Evolutionary conservation across 1,140 invertebrate genomes (phyloP), one percentile per base, ranked within the genome.

Genomic region (Drosophila auraria): DNA sequence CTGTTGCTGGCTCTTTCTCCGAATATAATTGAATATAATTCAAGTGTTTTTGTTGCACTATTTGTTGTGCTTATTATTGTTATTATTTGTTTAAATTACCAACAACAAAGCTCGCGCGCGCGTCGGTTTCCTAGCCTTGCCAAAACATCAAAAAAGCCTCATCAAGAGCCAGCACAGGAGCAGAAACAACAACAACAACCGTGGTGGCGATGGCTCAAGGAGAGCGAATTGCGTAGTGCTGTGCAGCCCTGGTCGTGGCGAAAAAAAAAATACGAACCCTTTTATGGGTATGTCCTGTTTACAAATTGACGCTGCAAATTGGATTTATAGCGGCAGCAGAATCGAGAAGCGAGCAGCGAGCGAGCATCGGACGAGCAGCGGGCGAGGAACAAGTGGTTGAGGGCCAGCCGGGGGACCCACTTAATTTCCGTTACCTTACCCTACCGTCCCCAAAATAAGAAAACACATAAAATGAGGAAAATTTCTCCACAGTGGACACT

Each of bases 31-130:
- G 84, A 89, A 89, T 89, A 83, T 66, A 89, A 89, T 84, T 89
- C 84, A 82, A 89, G 84, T 89, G 84, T 89, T 89, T 89, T 89
- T 78, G 81, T 76, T 89, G 86, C 81, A 81, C 73, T 86, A 86
- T 89, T 84, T 80, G 83, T 83, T 83, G 80, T 78, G 61, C 72
- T 83, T 83, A 81, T 89, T 89, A 84, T 89, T 84, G 84, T 89
- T 89, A 79, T 79, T 79, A 89, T 89, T 89, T 89, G 84, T 89
- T 89, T 89, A 89, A 89, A 89, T 84, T 75, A 84, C 53, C 81
- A 90, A 70, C 56, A 76, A 84, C 77, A 87, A 65, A 76, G 50
- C 54, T 54, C 47, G 75, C 74, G 78, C 60, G 76, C 56, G 74
- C 30, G 71, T 5, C n/a, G 38, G 40, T 12, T 66, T 54, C 54